These are phyloP conservation scores for Phodopus roborovskii DNA, from an alignment of 2,113 vertebrate genomes.

Conservation along the genomic window DNA sequence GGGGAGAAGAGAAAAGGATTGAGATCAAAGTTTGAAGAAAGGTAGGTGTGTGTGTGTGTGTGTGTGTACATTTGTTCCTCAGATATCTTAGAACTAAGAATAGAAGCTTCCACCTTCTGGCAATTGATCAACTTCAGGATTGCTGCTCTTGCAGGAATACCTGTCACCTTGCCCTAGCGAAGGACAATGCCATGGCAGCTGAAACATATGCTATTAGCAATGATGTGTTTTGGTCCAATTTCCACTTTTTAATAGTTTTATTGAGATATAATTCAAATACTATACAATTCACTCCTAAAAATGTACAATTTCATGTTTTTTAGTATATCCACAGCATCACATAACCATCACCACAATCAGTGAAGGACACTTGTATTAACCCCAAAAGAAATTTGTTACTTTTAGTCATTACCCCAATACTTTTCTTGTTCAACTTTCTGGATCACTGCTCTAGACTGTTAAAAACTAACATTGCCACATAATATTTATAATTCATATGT, in stretches of 20 bases:
- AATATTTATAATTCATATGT: background rate
- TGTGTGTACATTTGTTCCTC: background rate
- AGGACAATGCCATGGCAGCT: background rate
- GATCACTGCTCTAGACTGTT: background rate
- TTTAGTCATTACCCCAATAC: background rate
- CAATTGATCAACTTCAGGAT: background rate
- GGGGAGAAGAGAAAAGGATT: background rate
- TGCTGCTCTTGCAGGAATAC: background rate
- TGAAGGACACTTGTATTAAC: background rate
- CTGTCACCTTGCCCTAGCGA: background rate
- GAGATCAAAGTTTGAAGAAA: background rate
- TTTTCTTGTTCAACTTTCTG: background rate
- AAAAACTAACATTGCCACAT: background rate
- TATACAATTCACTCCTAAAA: background rate
- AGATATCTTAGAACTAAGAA: background rate
- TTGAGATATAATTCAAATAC: background rate
- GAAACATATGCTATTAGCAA: background rate
- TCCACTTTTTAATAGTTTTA: background rate
- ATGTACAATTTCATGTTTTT: background rate
- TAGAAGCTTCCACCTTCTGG: background rate
- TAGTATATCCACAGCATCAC: background rate
- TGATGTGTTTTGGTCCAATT: background rate
- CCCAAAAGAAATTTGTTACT: background rate
- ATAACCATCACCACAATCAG: background rate
- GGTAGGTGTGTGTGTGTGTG: background rate